Evolutionary conservation across 2,797 vertebrate species (phyloP), one percentile per base, ranked within the genome.

Genomic region (Odontamblyopus lacepedii): DNA sequence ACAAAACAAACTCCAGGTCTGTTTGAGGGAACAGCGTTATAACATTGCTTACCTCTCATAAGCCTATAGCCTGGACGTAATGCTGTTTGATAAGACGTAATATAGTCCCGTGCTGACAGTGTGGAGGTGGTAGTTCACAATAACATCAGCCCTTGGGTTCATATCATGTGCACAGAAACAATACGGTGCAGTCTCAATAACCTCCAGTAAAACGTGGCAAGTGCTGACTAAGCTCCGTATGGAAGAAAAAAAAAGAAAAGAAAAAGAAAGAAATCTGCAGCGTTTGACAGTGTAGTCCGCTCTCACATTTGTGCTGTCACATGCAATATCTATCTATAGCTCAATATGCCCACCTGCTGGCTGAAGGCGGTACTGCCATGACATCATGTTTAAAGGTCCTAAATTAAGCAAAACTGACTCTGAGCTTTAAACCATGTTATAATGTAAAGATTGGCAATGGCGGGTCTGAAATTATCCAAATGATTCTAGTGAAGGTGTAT

Each of bases 321-420:
- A 59, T 70, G 35, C 30, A n/a, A 8, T 5, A 35, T 27, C 23
- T 35, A 74, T 8, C 62, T 67, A 3, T 32, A 48, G 79, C 87
- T 89, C 85, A 79, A 78, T 63, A 78, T 66, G 63, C 76, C 91
- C 90, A 83, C 78, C 90, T 91, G 77, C 79, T 91, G 91, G 90
- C 64, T 35, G 63, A 12, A 60, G 1, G 18, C 3, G 66, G 70
- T 2, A 70, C 75, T 85, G 76, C 72, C 56, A 85, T 84, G 87
- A 90, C 27, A n/a, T 87, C 81, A 87, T 79, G 63, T 53, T n/a
- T 56, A 15, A 12, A 26, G 19, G 2, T 8, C 53, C 35, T 7
- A 35, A 7, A 35, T 9, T 38, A 38, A 38, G 35, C 35, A 35
- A 35, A 35, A 35, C 7, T 35, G 32, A 35, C 35, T 38, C 35